phyloP scores from a whole-genome alignment of 2,888 invertebrate genomes.

The Exephanes ischioxanthus region DNA sequence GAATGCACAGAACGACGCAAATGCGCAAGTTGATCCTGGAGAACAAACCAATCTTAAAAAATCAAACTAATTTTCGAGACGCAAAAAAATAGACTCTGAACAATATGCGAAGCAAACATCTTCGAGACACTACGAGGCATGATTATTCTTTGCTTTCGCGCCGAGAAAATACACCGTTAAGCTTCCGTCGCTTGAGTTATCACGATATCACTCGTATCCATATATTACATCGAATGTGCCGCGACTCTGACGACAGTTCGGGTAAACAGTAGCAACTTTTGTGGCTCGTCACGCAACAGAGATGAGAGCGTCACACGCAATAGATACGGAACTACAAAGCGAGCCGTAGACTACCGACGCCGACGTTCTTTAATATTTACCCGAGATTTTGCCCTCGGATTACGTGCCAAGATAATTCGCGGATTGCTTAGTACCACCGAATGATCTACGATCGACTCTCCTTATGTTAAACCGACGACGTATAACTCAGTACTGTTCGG shows the following conservation, averaged over 20 bases:
- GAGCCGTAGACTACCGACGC: constrained; percentile 9
- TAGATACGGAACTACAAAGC: constrained; percentile 33
- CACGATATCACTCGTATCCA: constrained; percentile 15
- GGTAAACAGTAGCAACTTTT: constrained; percentile 27
- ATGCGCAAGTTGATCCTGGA: not conserved
- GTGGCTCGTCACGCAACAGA: constrained; percentile 19
- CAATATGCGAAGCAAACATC: not conserved
- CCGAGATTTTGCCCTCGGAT: constrained; percentile 36
- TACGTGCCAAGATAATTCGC: constrained; percentile 46
- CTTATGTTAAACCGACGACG: constrained; percentile 7
- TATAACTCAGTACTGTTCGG: too few relatives aligned
- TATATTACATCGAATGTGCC: constrained; percentile 4
- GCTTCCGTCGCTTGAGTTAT: constrained; percentile 15
- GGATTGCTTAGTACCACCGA: constrained; percentile 37
- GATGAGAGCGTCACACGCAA: constrained; percentile 16
- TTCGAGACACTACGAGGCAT: not conserved
- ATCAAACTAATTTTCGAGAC: not conserved
- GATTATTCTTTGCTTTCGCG: not conserved
- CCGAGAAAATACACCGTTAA: constrained; percentile 8
- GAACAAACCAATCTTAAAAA: not conserved
- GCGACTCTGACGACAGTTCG: constrained; percentile 19
- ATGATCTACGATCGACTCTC: constrained; percentile 52
- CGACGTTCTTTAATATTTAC: constrained; percentile 50
- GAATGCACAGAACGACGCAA: constrained; percentile 7
- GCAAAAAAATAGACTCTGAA: not conserved